Percentiles rank a stretch among this genome's conserved stretches.
phyloP scores from a whole-genome alignment of 2,888 invertebrate genomes.

The Yponomeuta evonymella region DNA sequence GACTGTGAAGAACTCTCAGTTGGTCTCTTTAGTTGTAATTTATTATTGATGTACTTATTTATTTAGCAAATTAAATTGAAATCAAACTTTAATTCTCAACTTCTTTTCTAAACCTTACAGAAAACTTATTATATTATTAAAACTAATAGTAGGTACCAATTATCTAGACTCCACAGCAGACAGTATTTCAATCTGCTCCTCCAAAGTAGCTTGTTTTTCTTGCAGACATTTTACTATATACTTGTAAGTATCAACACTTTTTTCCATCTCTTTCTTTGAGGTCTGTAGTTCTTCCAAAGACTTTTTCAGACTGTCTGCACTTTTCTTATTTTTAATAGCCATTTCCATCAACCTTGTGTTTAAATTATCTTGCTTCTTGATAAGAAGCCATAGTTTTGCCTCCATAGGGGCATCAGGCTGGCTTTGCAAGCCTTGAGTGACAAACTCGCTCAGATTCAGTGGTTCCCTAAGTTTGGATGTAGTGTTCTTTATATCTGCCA shows the following conservation, averaged over 20 bases:
- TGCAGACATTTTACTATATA: conserved; percentile 64
- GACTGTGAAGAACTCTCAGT: not conserved
- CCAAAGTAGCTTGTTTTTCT: conserved; percentile 63
- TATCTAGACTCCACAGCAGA: conserved; percentile 61
- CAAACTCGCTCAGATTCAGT: conserved; percentile 41
- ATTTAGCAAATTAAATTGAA: not conserved
- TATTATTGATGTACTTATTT: not conserved
- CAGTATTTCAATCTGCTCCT: conserved; percentile 66
- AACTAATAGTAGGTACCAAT: conserved; percentile 7
- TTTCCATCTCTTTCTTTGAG: conserved; percentile 47
- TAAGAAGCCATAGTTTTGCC: conserved; percentile 52
- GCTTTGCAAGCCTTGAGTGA: conserved; percentile 49
- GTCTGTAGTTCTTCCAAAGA: conserved; percentile 40
- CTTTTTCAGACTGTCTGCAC: conserved; percentile 49
- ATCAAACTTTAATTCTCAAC: not conserved
- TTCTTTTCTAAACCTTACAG: conserved; percentile 2
- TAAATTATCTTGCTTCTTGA: conserved; percentile 61
- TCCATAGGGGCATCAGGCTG: conserved; percentile 47
- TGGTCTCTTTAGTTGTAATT: not conserved
- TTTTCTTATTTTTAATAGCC: conserved; percentile 49
- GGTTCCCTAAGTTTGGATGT: conserved; percentile 47
- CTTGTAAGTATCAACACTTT: conserved; percentile 51
- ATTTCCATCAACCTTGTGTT: conserved; percentile 49
- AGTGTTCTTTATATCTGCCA: conserved; percentile 45
- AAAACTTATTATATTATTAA: not conserved